Evolutionary conservation across 2,113 vertebrate species (phyloP).

Genomic region (Cygnus buccinator): DNA sequence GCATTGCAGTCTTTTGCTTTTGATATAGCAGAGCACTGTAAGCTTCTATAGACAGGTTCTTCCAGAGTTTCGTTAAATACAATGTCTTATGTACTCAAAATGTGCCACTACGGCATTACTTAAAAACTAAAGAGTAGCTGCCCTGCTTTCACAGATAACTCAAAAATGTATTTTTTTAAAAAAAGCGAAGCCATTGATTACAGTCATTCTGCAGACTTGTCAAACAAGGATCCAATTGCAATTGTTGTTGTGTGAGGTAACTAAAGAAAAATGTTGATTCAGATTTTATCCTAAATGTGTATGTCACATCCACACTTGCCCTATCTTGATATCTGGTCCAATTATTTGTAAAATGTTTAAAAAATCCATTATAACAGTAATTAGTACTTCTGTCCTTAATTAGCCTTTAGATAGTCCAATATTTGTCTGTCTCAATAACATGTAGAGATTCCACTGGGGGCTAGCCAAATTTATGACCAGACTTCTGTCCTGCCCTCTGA

Average conservation of each 20-base stretch:
- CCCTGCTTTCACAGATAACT: rapidly evolving
- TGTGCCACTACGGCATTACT: not conserved
- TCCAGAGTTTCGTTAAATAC: not conserved
- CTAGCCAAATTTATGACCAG: not conserved
- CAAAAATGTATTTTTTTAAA: not conserved
- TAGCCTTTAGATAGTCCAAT: conserved; percentile 23
- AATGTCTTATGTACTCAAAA: not conserved
- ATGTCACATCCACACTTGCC: not conserved
- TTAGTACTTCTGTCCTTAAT: conserved; percentile 6
- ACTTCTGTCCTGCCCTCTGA: not conserved
- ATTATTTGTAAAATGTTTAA: conserved; percentile 36
- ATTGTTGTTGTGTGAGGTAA: not conserved
- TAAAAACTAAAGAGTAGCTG: not conserved
- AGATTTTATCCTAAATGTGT: not conserved
- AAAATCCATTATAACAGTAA: conserved; percentile 33
- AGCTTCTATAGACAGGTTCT: not conserved
- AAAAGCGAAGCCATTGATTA: not conserved
- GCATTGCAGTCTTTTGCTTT: not conserved
- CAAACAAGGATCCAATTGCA: not conserved
- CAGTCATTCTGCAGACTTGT: rapidly evolving
- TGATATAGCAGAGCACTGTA: not conserved
- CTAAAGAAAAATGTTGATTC: not conserved
- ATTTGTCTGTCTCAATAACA: conserved; percentile 11
- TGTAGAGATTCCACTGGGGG: not conserved
- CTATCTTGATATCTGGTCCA: not conserved